phyloP scores from a whole-genome alignment of 1,140 invertebrate genomes.

The Drosophila arawakana region DNA sequence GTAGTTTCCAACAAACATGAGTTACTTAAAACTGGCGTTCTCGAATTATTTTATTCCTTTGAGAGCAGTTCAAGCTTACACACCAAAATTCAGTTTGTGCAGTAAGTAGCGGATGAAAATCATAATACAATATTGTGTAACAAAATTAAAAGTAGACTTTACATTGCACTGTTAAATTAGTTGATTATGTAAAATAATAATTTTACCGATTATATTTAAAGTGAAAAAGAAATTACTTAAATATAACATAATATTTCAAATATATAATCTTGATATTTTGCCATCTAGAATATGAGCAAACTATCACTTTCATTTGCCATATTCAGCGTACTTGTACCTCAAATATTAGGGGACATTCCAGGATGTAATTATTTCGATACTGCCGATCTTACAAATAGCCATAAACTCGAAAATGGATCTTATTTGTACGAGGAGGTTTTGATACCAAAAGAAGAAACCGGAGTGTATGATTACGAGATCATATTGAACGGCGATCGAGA shows the following conservation, averaged over 20 bases:
- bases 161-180: too few species aligned
- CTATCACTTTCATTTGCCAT: neutral
- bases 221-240: neutral
- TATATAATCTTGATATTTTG: neutral
- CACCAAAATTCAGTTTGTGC: too few species aligned
- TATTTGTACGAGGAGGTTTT: conserved; percentile 52
- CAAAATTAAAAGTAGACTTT: too few species aligned
- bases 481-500: neutral
- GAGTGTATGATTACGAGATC: conserved; percentile 40
- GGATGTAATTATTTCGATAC: conserved; percentile 62
- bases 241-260: neutral
- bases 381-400: conserved; percentile 40
- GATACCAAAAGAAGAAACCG: conserved; percentile 43
- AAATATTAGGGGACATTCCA: conserved; percentile 29
- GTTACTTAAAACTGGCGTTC: too few species aligned
- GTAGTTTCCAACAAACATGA: too few species aligned
- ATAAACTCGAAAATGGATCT: conserved; percentile 48
- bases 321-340: neutral
- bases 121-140: too few species aligned
- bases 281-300: conserved; percentile 7
- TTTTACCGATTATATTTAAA: too few species aligned
- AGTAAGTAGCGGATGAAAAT: too few species aligned
- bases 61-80: too few species aligned
- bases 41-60: too few species aligned
- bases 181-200: too few species aligned